phyloP scores from a whole-genome alignment of 2,888 invertebrate genomes.

The Drosophila anomelani region DNA sequence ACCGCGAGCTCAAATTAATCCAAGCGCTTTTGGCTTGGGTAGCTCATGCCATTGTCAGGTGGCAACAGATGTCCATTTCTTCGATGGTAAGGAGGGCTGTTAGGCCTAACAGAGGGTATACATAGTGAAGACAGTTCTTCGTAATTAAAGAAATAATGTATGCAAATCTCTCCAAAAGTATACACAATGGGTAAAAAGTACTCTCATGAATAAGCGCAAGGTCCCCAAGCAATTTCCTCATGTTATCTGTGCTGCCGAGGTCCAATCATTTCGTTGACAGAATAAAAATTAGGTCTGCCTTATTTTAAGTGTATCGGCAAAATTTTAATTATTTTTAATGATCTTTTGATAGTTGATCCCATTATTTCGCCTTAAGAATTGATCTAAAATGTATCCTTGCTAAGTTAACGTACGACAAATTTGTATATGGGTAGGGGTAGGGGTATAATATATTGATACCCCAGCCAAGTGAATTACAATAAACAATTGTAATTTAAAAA shows the following conservation, averaged over 20 bases:
- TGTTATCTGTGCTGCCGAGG: constrained; percentile 17
- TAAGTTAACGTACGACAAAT: not conserved
- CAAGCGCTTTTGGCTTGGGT: constrained; percentile 1
- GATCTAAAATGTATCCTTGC: not conserved
- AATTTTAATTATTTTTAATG: constrained; percentile 64
- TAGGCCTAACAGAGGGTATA: not conserved
- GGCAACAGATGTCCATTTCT: constrained; percentile 23
- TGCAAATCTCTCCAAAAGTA: not conserved
- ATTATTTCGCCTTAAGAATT: constrained; percentile 42
- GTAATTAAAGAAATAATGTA: no score
- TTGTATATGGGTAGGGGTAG: no score
- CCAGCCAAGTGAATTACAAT: not conserved
- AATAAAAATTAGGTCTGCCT: constrained; percentile 62
- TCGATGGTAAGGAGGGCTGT: not conserved
- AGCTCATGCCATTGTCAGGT: constrained; percentile 11
- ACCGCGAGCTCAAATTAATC: constrained; percentile 14
- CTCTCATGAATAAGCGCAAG: no score
- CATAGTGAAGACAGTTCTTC: not conserved
- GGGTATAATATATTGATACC: no score
- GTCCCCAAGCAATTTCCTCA: constrained; percentile 4
- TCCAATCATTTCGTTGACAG: constrained; percentile 47
- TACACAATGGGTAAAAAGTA: not conserved
- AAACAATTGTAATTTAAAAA: not conserved
- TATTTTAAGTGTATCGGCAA: constrained; percentile 57
- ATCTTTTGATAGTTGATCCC: constrained; percentile 57